phyloP scores from a whole-genome alignment of 2,888 invertebrate genomes.

The Drosophila rubida region DNA sequence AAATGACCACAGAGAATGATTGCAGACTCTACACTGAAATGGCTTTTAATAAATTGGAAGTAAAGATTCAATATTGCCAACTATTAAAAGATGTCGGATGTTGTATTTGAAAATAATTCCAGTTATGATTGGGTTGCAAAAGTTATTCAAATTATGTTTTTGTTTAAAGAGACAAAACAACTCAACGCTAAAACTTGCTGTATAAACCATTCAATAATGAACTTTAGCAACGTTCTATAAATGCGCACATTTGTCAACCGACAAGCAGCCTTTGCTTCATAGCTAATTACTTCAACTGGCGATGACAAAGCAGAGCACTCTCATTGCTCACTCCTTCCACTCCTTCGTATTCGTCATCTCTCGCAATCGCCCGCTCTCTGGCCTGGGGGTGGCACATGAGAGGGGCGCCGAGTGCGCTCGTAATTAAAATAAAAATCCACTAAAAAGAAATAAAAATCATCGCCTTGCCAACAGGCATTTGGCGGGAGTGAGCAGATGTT shows the following conservation, averaged over 20 bases:
- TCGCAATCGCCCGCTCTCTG: neutral
- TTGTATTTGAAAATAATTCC: too few species aligned
- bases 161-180: neutral
- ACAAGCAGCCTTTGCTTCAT: neutral
- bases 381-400: conserved; percentile 20
- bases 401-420: conserved; percentile 50
- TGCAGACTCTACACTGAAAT: neutral
- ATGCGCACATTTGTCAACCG: neutral
- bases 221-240: neutral
- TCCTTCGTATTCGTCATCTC: neutral
- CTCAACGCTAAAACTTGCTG: neutral
- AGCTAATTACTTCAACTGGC: conserved; percentile 8
- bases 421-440: conserved; percentile 67
- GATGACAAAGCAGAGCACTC: neutral
- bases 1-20: conserved; percentile 3
- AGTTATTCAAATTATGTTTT: neutral
- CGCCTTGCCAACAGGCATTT: conserved; percentile 22
- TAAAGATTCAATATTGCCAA: too few species aligned
- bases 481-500: neutral
- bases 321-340: neutral
- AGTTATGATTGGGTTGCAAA: too few species aligned
- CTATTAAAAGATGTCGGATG: too few species aligned
- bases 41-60: neutral
- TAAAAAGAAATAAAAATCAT: conserved; percentile 38
- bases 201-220: neutral